Evolutionary conservation across 2,113 vertebrate genomes (phyloP).

Genomic region (Caloenas nicobarica): DNA sequence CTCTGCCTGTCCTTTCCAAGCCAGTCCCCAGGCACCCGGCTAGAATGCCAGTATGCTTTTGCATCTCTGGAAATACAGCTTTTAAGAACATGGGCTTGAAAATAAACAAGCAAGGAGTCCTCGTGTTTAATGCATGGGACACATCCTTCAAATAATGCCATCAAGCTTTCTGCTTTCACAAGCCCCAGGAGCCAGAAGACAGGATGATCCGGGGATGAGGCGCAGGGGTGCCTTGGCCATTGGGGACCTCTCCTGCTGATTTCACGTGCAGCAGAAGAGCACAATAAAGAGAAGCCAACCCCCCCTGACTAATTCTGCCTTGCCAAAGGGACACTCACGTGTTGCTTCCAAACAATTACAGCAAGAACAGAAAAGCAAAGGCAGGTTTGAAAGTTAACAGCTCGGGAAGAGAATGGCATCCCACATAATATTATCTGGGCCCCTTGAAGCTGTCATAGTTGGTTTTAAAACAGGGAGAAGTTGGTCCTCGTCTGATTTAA

Average conservation of each 20-base stretch:
- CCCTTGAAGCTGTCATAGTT: not conserved
- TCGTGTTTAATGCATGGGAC: not conserved
- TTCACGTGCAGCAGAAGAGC: not conserved
- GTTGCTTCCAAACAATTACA: not conserved
- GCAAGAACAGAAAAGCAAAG: not conserved
- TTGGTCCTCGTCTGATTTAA: not conserved
- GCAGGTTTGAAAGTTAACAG: not conserved
- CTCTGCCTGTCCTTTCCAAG: not conserved
- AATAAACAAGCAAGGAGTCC: not conserved
- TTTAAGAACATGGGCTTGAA: not conserved
- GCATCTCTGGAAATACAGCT: not conserved
- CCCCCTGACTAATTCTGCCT: not conserved
- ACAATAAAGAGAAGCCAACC: not conserved
- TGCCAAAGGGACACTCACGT: not conserved
- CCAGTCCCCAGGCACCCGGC: not conserved
- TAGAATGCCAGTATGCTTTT: not conserved
- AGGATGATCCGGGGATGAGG: not conserved
- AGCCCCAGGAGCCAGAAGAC: not conserved
- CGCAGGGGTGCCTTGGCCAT: rapidly evolving
- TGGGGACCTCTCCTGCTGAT: not conserved
- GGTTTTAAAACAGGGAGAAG: not conserved
- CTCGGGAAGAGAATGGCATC: not conserved
- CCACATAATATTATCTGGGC: not conserved
- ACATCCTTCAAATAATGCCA: not conserved
- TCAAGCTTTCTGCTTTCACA: not conserved